These are phyloP conservation scores for Lutraria rhynchaena DNA, from an alignment of 1,140 invertebrate species.

Conservation along the genomic window DNA sequence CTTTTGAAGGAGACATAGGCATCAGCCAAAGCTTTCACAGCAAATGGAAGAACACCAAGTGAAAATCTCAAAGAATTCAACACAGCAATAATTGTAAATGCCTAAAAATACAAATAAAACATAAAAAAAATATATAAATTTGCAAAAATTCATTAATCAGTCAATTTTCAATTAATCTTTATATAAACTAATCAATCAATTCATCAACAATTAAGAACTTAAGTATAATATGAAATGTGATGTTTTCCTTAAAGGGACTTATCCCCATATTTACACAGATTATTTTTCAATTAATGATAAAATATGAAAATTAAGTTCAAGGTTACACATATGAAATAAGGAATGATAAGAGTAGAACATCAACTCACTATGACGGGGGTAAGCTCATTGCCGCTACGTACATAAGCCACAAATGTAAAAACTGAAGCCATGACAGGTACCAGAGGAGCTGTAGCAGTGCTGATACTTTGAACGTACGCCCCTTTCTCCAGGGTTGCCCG, in stretches of 20 bases:
- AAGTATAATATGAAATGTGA: too few species aligned
- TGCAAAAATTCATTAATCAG: too few species aligned
- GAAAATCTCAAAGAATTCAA: conserved; percentile 78
- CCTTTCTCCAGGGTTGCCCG: conserved; percentile 84
- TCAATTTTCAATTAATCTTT: too few species aligned
- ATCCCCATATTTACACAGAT: too few species aligned
- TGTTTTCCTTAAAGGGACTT: too few species aligned
- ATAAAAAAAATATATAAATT: too few species aligned
- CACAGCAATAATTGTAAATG: conserved; percentile 79
- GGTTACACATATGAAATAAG: too few species aligned
- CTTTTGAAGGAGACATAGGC: conserved; percentile 80
- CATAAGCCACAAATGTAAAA: conserved; percentile 86
- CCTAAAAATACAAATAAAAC: conserved; percentile 70
- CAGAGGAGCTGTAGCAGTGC: conserved; percentile 85
- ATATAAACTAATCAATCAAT: too few species aligned
- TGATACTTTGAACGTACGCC: conserved; percentile 86
- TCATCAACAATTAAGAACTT: too few species aligned
- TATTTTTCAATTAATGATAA: too few species aligned
- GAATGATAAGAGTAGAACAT: background rate
- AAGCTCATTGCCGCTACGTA: conserved; percentile 85
- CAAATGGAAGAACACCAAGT: conserved; percentile 76
- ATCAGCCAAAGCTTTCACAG: conserved; percentile 76
- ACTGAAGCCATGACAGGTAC: conserved; percentile 86
- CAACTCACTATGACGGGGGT: conserved; percentile 85
- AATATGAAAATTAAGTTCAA: too few species aligned